Evolutionary conservation across 2,113 vertebrate species (phyloP), one percentile per base, ranked within the genome.

Genomic region (Thamnophis sirtalis): DNA sequence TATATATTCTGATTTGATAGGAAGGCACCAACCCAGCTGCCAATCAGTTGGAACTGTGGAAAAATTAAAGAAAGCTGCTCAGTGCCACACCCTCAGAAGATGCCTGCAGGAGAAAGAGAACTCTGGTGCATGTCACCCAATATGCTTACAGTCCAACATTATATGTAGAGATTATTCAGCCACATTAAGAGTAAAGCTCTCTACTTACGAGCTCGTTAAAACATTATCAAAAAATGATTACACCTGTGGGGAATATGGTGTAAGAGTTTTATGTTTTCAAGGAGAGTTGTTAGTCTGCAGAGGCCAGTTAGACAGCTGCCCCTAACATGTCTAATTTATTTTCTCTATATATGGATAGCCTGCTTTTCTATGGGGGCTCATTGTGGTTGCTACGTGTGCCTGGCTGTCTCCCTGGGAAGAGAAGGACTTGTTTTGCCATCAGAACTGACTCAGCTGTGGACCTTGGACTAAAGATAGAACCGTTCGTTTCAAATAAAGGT

Each of bases 131-230:
- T 10, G 3, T n/a, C 53, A 55, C 7, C n/a, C 87, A 22, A 43
- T 56, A 55, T 55, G 28, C 33, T 87, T 55, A 87, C 9, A 87
- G 54, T 54, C n/a, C 53, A 56, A 56, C 8, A 38, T 56, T 38
- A 28, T 22, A 26, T 43, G 21, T 22, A 22, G 33, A 17, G 17
- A 24, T 58, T 48, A 87, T 15, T 80, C 60, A 90, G 68, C 63
- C 1, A n/a, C 51, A 94, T 94, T 85, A 91, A 88, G 91, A 90
- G 21, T 91, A 91, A 55, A 91, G 13, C 13, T 91, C 8, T 68
- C 9, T 68, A 22, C 92, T 49, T 19, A 49, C 4, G 43, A 21
- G 48, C 15, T 87, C 51, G 58, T 24, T 73, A 84, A 89, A 50
- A 19, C 2, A 21, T 49, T 49, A 49, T 48, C 88, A 63, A 63